These are phyloP conservation scores for Glareola pratincola DNA, from an alignment of 2,113 vertebrate species.

Conservation along the genomic window DNA sequence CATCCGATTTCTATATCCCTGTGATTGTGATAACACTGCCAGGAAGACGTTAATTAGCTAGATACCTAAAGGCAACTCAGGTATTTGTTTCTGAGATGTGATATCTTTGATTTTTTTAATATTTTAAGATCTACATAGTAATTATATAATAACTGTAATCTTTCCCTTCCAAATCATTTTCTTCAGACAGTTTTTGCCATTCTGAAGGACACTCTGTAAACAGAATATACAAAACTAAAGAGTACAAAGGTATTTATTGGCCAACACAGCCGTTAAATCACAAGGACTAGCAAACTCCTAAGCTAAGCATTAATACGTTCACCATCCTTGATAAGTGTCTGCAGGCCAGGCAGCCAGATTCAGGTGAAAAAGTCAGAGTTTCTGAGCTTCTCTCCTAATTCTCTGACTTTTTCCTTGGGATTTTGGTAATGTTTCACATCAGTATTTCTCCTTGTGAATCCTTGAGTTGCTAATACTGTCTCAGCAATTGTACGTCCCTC, in stretches of 20 bases:
- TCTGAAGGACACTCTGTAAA: background rate
- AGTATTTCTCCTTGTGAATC: background rate
- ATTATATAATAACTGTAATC: background rate
- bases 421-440: background rate
- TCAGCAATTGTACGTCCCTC: background rate
- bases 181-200: background rate
- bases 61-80: background rate
- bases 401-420: background rate
- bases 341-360: background rate
- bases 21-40: background rate
- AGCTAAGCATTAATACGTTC: fast-evolving
- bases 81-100: background rate
- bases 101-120: background rate
- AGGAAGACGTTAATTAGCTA: background rate
- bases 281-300: background rate
- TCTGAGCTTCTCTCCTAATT: background rate
- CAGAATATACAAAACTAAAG: background rate
- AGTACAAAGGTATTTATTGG: background rate
- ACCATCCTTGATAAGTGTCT: background rate
- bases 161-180: background rate
- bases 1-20: fast-evolving
- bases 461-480: background rate
- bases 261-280: background rate
- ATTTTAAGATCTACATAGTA: background rate
- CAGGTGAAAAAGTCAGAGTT: background rate